Evolutionary conservation across 2,888 invertebrate species (phyloP).

Genomic region (Agonopterix alstromeriana): DNA sequence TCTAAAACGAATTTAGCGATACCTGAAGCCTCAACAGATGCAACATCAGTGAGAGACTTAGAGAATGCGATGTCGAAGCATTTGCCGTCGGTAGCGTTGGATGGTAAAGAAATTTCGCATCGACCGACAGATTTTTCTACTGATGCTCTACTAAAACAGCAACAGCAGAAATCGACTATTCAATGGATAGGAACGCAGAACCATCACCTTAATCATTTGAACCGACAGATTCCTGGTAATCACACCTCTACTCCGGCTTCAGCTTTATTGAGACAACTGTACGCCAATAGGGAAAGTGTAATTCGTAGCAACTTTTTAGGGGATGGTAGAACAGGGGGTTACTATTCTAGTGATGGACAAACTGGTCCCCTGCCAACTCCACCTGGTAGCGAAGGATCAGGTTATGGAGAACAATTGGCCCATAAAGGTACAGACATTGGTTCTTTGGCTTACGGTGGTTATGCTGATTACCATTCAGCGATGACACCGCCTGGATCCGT

Average conservation of each 20-base stretch:
- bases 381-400: slow-evolving; percentile 90
- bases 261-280: slow-evolving; percentile 91
- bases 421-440: slow-evolving; percentile 78
- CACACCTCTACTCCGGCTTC: slow-evolving; percentile 88
- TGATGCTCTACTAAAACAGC: slow-evolving; percentile 88
- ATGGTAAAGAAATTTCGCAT: slow-evolving; percentile 75
- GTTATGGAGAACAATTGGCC: slow-evolving; percentile 79
- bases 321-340: slow-evolving; percentile 64
- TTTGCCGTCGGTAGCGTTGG: slow-evolving; percentile 79
- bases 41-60: slow-evolving; percentile 90
- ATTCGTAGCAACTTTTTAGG: slow-evolving; percentile 89
- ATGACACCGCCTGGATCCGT: slow-evolving; percentile 99
- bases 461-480: slow-evolving; percentile 91
- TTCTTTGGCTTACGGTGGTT: slow-evolving; percentile 76
- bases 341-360: slow-evolving; percentile 78
- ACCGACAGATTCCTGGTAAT: slow-evolving; percentile 75
- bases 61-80: slow-evolving; percentile 99
- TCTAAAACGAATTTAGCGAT: slow-evolving; percentile 56
- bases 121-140: slow-evolving; percentile 92
- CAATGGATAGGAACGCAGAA: slow-evolving; percentile 95
- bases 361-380: slow-evolving; percentile 90
- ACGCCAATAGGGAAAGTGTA: slow-evolving; percentile 96
- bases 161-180: slow-evolving; percentile 86
- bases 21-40: slow-evolving; percentile 57
- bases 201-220: slow-evolving; percentile 77